Evolutionary conservation across 1,140 invertebrate genomes (phyloP).

Genomic region (Rhagoletis zephyria): DNA sequence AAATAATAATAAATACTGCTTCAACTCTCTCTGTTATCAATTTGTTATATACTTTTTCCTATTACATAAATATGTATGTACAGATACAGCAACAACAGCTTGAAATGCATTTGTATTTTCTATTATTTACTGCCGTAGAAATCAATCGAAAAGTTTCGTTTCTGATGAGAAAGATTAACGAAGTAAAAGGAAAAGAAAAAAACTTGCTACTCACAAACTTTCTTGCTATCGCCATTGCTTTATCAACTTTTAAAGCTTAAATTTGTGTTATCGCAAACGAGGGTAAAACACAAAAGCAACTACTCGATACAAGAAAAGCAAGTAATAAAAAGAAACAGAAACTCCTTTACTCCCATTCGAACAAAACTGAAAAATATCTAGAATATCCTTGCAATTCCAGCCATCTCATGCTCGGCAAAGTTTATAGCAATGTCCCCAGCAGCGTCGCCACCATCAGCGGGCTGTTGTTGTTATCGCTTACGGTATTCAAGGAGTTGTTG

Average conservation of each 20-base stretch:
- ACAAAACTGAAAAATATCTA: background rate
- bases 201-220: background rate
- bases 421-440: background rate
- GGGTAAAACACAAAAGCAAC: background rate
- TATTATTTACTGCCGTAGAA: no score
- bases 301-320: background rate
- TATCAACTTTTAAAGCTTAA: background rate
- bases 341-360: background rate
- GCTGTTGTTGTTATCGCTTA: slow-evolving; percentile 7
- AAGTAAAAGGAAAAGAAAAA: background rate
- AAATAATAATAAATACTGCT: background rate
- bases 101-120: no score
- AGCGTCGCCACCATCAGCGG: background rate
- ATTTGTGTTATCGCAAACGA: slow-evolving; percentile 2
- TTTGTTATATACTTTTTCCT: no score
- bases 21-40: background rate
- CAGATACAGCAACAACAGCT: no score
- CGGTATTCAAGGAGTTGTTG: slow-evolving; percentile 1
- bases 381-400: background rate
- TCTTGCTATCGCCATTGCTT: background rate
- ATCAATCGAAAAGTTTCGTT: background rate
- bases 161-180: background rate
- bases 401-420: slow-evolving; percentile 5
- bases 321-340: background rate
- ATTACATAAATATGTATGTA: no score